Percentiles rank a stretch among this genome's conserved stretches.
These are phyloP conservation scores for Akabosia matsudoensis DNA, from an alignment of 1,140 invertebrate species.

Conservation along the genomic window DNA sequence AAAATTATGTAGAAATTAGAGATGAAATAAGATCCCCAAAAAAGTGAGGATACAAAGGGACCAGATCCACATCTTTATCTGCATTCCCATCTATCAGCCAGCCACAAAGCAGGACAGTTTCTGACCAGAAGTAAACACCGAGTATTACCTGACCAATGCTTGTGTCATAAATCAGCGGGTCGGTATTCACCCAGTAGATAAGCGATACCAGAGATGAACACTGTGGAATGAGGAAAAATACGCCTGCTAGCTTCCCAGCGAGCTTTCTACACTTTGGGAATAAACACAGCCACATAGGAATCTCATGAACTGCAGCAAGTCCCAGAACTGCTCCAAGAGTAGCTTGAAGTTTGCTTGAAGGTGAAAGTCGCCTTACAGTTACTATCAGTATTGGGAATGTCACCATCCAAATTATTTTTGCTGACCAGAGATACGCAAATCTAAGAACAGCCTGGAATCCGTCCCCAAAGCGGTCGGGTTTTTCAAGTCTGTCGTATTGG, in stretches of 20 bases:
- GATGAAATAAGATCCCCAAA: slow-evolving; percentile 34
- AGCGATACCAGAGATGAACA: slow-evolving; percentile 30
- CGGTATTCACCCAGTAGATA: slow-evolving; percentile 42
- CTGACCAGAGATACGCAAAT: slow-evolving; percentile 32
- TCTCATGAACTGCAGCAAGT: slow-evolving; percentile 7
- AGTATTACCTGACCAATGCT: slow-evolving; percentile 37
- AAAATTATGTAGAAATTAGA: neutral
- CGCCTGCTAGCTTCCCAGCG: neutral
- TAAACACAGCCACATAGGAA: slow-evolving; percentile 3
- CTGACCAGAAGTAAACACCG: slow-evolving; percentile 37
- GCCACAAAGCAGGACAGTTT: slow-evolving; percentile 32
- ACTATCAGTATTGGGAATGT: neutral
- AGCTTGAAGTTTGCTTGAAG: neutral
- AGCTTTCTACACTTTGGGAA: slow-evolving; percentile 3
- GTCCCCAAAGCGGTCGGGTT: slow-evolving; percentile 36
- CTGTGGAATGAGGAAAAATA: slow-evolving; percentile 44
- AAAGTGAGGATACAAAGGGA: slow-evolving; percentile 43
- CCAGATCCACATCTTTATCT: slow-evolving; percentile 35
- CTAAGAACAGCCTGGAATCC: slow-evolving; percentile 35
- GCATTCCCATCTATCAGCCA: slow-evolving; percentile 40
- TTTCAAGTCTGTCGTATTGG: slow-evolving; percentile 32
- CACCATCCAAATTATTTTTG: slow-evolving; percentile 6
- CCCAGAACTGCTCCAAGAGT: neutral
- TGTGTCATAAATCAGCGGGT: slow-evolving; percentile 31
- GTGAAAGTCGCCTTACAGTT: neutral